Evolutionary conservation across 2,797 vertebrate species (phyloP).

Genomic region (Melopsittacus undulatus): DNA sequence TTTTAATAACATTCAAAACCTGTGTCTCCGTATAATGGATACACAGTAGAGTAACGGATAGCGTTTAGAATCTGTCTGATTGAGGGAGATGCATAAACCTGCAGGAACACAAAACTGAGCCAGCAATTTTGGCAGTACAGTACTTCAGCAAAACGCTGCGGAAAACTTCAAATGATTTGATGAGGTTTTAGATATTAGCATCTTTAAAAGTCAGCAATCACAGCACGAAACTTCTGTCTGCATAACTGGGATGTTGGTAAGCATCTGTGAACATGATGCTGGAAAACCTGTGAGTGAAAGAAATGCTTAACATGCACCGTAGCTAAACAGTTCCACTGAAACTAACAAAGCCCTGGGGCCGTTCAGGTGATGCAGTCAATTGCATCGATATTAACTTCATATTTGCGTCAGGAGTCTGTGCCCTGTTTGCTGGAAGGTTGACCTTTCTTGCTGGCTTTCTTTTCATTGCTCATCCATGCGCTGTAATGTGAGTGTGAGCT

Average conservation of each 20-base stretch:
- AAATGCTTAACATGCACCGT: background rate
- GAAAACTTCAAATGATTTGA: background rate
- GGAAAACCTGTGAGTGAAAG: background rate
- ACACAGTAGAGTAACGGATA: no score
- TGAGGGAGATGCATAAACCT: background rate
- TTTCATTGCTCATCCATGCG: conserved; percentile 27
- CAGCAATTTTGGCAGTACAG: background rate
- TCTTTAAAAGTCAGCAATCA: background rate
- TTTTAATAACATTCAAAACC: background rate
- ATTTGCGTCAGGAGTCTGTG: background rate
- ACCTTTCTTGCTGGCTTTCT: background rate
- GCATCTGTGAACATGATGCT: background rate
- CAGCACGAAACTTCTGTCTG: background rate
- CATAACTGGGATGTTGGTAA: accelerated
- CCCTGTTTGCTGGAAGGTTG: background rate
- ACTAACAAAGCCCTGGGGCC: background rate
- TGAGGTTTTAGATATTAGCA: accelerated
- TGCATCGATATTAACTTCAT: background rate
- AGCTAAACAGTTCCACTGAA: background rate
- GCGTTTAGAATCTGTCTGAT: background rate
- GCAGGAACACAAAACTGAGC: background rate
- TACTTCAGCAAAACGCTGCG: background rate
- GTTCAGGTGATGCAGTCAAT: background rate
- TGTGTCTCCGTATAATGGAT: accelerated
- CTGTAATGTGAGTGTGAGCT: conserved; percentile 86